phyloP scores from a whole-genome alignment of 2,113 vertebrate species.

The Bos indicus region DNA sequence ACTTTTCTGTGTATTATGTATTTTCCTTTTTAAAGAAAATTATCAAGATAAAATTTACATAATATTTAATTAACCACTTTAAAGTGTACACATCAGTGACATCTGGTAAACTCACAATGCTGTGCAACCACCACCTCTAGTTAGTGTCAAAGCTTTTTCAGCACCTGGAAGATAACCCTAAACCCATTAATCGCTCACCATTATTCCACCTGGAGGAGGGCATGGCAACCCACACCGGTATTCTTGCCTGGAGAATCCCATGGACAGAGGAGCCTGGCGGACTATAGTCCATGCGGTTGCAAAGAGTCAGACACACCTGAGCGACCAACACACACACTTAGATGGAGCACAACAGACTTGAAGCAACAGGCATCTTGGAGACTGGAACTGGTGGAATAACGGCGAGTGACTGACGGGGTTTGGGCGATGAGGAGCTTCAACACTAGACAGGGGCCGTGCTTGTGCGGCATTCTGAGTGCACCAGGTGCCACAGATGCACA shows the following conservation, averaged over 20 bases:
- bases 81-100: neutral
- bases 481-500: accelerated
- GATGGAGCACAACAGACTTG: neutral
- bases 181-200: neutral
- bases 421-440: neutral
- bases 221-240: neutral
- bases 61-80: neutral
- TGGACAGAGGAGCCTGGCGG: neutral
- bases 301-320: neutral
- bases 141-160: neutral
- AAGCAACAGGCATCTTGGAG: neutral
- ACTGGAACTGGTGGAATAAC: no score
- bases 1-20: neutral
- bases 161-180: neutral
- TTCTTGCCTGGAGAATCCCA: neutral
- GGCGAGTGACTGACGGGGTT: neutral
- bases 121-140: neutral
- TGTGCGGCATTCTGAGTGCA: neutral
- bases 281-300: neutral
- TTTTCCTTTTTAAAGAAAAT: neutral
- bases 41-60: neutral
- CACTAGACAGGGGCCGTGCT: neutral
- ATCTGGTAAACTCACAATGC: neutral
- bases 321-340: neutral
- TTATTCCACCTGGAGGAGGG: neutral